Conservation (phyloP, 2,113 vertebrate species). For the Microtus montanus region DNA sequence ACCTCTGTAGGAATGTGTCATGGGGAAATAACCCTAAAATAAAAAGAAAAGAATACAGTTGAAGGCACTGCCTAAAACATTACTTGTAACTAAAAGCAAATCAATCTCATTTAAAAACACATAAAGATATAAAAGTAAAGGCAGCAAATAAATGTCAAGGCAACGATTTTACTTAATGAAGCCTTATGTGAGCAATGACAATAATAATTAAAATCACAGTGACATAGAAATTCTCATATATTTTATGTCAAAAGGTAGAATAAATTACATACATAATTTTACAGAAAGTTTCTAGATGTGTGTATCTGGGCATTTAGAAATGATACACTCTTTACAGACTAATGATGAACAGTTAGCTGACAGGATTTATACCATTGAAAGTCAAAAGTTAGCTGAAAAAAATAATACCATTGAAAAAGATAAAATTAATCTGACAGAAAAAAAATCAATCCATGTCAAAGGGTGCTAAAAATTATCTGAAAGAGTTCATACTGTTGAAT, state of each 20-base stretch:
- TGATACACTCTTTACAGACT: no score
- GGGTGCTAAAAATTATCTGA: no score
- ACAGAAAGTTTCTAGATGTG: not conserved
- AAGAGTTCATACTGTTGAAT: no score
- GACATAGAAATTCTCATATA: not conserved
- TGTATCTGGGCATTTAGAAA: not conserved
- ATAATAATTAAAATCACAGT: not conserved
- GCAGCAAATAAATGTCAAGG: not conserved
- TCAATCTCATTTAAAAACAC: not conserved
- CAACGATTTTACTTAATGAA: not conserved
- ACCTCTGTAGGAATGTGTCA: not conserved
- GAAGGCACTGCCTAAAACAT: not conserved
- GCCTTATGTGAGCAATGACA: not conserved
- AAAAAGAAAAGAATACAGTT: not conserved
- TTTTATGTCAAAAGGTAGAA: not conserved
- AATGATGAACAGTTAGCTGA: no score
- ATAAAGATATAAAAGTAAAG: not conserved
- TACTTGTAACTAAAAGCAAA: not conserved
- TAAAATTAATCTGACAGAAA: no score
- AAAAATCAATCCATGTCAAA: no score
- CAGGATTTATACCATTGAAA: no score
- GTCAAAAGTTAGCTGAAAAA: no score
- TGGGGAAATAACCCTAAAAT: not conserved
- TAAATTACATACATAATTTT: no score
- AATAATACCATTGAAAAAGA: no score